Percentiles rank a stretch among this genome's conserved stretches.
These are phyloP conservation scores for Eulacestoma nigropectus DNA, from an alignment of 2,113 vertebrate species.

Conservation along the genomic window DNA sequence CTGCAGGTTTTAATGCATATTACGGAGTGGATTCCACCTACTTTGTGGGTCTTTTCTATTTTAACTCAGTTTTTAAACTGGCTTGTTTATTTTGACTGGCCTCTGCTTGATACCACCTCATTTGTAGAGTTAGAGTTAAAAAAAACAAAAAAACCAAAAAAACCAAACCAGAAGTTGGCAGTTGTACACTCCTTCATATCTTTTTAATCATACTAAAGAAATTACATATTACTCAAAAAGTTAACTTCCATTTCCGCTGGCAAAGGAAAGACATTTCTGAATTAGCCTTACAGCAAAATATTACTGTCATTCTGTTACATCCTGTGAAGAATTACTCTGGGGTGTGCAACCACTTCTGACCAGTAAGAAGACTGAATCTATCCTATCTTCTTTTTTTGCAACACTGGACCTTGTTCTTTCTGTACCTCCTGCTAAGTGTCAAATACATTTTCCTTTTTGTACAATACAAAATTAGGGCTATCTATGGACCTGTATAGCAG, in stretches of 20 bases:
- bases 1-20: background rate
- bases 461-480: background rate
- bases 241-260: background rate
- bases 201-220: background rate
- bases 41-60: background rate
- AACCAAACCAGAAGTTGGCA: background rate
- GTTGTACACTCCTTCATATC: background rate
- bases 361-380: background rate
- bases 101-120: background rate
- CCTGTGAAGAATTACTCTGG: background rate
- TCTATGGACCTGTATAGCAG: background rate
- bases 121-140: background rate
- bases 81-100: background rate
- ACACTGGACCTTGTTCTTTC: background rate
- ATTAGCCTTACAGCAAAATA: background rate
- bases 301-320: background rate
- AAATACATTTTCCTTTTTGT: background rate
- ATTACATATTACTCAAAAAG: background rate
- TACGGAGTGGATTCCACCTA: background rate
- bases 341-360: background rate
- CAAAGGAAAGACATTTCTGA: background rate
- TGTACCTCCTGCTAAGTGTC: background rate
- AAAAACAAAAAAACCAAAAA: background rate
- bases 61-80: background rate
- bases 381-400: background rate